Evolutionary conservation across 53 echinoderm and acorn worm species (phyloP), one percentile per base, ranked within the genome.

Genomic region (Echinarachnius parma): DNA sequence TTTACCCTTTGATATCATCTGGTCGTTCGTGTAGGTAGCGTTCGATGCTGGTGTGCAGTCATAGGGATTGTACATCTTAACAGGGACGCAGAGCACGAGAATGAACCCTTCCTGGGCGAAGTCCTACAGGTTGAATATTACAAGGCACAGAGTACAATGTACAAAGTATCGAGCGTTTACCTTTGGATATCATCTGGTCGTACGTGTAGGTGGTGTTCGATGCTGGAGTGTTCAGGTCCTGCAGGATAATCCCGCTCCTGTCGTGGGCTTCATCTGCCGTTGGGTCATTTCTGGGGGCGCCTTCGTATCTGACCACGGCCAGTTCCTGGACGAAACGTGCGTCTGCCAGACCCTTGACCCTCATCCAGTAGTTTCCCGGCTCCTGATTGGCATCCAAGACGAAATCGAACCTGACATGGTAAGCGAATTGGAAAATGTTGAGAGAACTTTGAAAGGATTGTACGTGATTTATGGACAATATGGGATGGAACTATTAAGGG

Each of bases 321-420:
- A 93, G 47, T 62, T 92, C 92, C 55, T 92, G 88, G 9, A 57
- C 62, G 45, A 15, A 54, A 0, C 31, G 39, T 19, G 85, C 85
- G 45, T 85, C 85, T 10, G 77, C 87, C 2, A 86, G 81, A 37
- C 67, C 76, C 37, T 92, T 91, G 9, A 92, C 98, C 23, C 92
- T 60, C 76, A 98, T 57, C 98, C 98, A 98, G 75, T 98, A 98
- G 46, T 80, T 98, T 5, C 80, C 91, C 0, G 79, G 59, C 9
- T 78, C 21, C 46, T 83, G 72, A 36, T 86, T 75, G 21, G 91
- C 91, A 11, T 80, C 39, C 44, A 98, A 62, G 2, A 98, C 83
- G 53, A 98, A 91, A 54, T 92, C 98, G 29, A 80, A 98, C 22
- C 86, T 79, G 29, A 25, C 14, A 24, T 49, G 39, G 7, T 39